A percentile compares a stretch with the other conserved stretches of the same genome.
These are phyloP conservation scores for Pitangus sulphuratus DNA, from an alignment of 2,797 vertebrate genomes.

Conservation along the genomic window DNA sequence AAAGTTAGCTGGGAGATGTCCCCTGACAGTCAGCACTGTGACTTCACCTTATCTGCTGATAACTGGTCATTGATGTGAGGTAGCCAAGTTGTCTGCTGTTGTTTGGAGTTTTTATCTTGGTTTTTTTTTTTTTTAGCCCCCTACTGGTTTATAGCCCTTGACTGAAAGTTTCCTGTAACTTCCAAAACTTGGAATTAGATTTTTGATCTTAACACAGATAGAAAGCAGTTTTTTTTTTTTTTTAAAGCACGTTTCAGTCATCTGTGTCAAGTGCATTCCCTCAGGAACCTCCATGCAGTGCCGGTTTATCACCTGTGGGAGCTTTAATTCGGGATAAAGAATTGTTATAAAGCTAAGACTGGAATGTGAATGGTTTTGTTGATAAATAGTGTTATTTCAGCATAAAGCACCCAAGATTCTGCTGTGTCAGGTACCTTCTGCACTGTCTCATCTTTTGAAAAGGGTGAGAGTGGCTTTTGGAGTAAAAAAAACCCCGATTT, in stretches of 20 bases:
- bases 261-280: background rate
- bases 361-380: background rate
- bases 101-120: background rate
- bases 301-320: background rate
- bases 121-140: no score
- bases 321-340: background rate
- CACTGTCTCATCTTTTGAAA: background rate
- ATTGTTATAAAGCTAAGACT: background rate
- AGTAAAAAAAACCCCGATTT: background rate
- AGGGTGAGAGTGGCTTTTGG: background rate
- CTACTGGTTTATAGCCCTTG: background rate
- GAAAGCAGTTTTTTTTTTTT: no score
- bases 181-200: background rate
- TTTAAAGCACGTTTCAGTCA: background rate
- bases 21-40: background rate
- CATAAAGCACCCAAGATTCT: fast-evolving
- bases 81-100: background rate
- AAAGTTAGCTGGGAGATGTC: background rate
- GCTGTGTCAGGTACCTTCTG: background rate
- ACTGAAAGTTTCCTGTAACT: background rate
- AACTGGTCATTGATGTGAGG: background rate
- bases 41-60: background rate
- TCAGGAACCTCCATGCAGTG: background rate
- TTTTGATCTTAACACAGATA: background rate
- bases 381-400: background rate